Percentiles rank a stretch among this genome's conserved stretches.
phyloP scores from a whole-genome alignment of 2,113 vertebrate species.

The Pelobates fuscus region DNA sequence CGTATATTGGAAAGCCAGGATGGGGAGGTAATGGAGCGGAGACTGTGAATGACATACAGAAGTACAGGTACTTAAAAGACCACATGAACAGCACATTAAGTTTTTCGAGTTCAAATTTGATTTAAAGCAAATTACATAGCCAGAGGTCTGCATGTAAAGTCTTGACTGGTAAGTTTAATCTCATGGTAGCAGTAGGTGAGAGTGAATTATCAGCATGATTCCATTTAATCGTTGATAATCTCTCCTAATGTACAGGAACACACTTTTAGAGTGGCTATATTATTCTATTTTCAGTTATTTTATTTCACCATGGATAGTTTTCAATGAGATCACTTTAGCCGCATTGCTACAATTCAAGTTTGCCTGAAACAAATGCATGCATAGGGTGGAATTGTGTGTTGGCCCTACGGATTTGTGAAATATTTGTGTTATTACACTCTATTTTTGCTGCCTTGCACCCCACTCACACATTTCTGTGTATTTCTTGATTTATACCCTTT shows the following conservation, averaged over 20 bases:
- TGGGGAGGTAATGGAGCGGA: background rate
- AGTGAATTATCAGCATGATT: constrained; percentile 18
- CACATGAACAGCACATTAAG: constrained; percentile 36
- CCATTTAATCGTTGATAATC: constrained; percentile 42
- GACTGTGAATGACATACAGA: constrained; percentile 21
- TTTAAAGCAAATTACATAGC: constrained; percentile 27
- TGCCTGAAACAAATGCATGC: too few species aligned
- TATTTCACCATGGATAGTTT: too few species aligned
- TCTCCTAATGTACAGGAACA: constrained; percentile 13
- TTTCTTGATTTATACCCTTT: too few species aligned
- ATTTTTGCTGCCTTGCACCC: too few species aligned
- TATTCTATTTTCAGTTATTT: too few species aligned
- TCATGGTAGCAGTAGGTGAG: constrained; percentile 34
- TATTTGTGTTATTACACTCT: too few species aligned
- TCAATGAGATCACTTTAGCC: too few species aligned
- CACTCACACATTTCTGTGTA: too few species aligned
- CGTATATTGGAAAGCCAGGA: background rate
- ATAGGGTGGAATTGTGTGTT: too few species aligned
- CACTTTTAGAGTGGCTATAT: background rate
- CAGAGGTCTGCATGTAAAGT: constrained; percentile 30
- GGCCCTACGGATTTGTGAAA: too few species aligned
- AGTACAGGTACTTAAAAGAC: constrained; percentile 21
- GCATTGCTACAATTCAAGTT: too few species aligned
- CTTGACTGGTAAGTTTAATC: constrained; percentile 14
- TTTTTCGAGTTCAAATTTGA: constrained; percentile 20